Evolutionary conservation across 2,797 vertebrate genomes (phyloP), one percentile per base, ranked within the genome.

Genomic region (Champsocephalus esox): DNA sequence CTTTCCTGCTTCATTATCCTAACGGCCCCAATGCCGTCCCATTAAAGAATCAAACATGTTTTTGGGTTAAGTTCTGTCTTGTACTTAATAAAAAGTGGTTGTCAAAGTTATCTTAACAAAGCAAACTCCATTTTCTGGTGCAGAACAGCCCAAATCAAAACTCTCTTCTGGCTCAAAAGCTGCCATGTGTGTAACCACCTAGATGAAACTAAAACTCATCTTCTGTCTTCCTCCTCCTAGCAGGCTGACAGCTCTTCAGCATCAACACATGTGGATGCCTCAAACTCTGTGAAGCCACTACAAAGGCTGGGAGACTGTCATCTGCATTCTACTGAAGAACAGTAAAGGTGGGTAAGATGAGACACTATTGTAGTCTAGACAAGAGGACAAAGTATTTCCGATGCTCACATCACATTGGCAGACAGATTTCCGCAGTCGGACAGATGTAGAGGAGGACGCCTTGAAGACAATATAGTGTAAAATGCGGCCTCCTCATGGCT

Each of bases 401-500:
- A 62, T 12, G 24, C 56, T 52, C 65, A 45, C 75, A 46, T 75
- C 65, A 58, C 19, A 3, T 6, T 28, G 61, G 51, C 38, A 28
- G 70, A 77, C 12, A 9, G 50, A 43, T 38, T 55, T n/a, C 19
- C 9, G 16, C 73, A 62, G 24, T 5, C 24, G 51, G 45, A 59
- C 71, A 48, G 61, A 75, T 59, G 49, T 32, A 57, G 76, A 41
- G 9, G 50, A 28, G 43, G 48, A 62, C 66, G 52, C 45, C 49
- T 61, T 9, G 19, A 75, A 71, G 45, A 66, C 59, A 61, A 69
- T 75, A 66, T 1, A 9, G 87, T 79, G 84, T 80, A 66, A 89
- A 88, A 83, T 50, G 72, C 38, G 68, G 38, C 32, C 70, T 45
- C 41, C 56, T 82, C 82, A 88, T 12, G 85, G 75, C 46, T 87